Evolutionary conservation across 2,113 vertebrate genomes (phyloP), one percentile per base, ranked within the genome.

Genomic region (Myotis davidii): DNA sequence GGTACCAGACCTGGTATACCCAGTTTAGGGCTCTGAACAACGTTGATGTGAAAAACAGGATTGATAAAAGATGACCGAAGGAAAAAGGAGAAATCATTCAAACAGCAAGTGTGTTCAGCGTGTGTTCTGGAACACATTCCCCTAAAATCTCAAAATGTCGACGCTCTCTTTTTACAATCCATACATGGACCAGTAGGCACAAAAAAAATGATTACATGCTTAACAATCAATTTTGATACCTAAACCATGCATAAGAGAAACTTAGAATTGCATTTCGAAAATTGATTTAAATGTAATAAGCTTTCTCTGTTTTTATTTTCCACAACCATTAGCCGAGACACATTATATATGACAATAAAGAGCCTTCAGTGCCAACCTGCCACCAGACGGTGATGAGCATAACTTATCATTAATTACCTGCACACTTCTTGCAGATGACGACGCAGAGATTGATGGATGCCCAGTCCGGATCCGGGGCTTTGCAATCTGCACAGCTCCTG

Each of bases 361-460:
- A 97, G 37, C 52, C 59, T 16, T 74, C 5, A 0, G n/a, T 4
- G 95, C 34, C 50, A 11, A 74, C 16, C 4, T 56, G 74, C 70
- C 79, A 77, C 65, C 42, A 1, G 34, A 52, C 85, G 59, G 88
- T 6, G 17, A 85, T 21, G 70, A 87, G 70, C 88, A 2, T 37
- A 59, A 92, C 65, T 45, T 52, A 59, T 96, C 78, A 7, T 74
- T 95, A 96, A 98, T 99, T 99, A 99, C 99, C 99, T 99, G 99
- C 99, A 79, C 99, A 99, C 97, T 99, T 99, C 98, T 99, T 99
- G 97, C 99, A 99, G 98, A 99, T 98, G 99, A 99, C 99, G 98
- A 99, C 99, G 42, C 99, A 99, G 96, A 99, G 99, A 97, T 99
- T 99, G 99, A 99, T 98, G 78, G 99, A 99, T 9, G 99, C 99